Evolutionary conservation across 2,888 invertebrate genomes (phyloP).

Genomic region (Iphiclides podalirius): DNA sequence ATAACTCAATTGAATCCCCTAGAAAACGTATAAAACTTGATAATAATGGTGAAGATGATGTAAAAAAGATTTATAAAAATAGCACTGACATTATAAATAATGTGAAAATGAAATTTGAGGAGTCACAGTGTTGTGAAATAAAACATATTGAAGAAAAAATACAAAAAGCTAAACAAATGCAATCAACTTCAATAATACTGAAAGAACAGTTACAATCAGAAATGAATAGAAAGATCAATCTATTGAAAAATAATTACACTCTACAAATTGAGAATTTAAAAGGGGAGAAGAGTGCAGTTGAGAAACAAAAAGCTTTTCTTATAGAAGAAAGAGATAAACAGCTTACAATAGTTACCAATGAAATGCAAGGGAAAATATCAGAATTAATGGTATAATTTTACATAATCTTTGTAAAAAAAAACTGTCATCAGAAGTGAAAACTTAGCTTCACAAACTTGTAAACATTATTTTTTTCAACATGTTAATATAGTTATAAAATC

Average conservation of each 20-base stretch:
- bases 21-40: constrained; percentile 58
- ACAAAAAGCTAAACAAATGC: constrained; percentile 60
- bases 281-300: constrained; percentile 70
- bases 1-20: constrained; percentile 39
- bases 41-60: not conserved
- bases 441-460: too few relatives aligned
- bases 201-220: constrained; percentile 64
- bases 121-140: constrained; percentile 63
- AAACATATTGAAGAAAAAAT: constrained; percentile 67
- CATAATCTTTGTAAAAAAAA: too few relatives aligned
- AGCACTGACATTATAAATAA: constrained; percentile 46
- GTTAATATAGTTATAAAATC: too few relatives aligned
- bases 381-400: constrained; percentile 50
- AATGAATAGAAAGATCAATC: constrained; percentile 67
- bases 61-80: not conserved
- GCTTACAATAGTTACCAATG: constrained; percentile 45
- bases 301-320: constrained; percentile 62
- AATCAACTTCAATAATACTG: constrained; percentile 55
- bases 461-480: too few relatives aligned
- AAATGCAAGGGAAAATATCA: constrained; percentile 60
- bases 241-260: constrained; percentile 63
- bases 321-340: constrained; percentile 66
- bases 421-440: too few relatives aligned
- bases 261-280: constrained; percentile 63
- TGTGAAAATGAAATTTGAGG: constrained; percentile 66